phyloP scores from a whole-genome alignment of 2,797 vertebrate species.

The Eulemur mongoz region DNA sequence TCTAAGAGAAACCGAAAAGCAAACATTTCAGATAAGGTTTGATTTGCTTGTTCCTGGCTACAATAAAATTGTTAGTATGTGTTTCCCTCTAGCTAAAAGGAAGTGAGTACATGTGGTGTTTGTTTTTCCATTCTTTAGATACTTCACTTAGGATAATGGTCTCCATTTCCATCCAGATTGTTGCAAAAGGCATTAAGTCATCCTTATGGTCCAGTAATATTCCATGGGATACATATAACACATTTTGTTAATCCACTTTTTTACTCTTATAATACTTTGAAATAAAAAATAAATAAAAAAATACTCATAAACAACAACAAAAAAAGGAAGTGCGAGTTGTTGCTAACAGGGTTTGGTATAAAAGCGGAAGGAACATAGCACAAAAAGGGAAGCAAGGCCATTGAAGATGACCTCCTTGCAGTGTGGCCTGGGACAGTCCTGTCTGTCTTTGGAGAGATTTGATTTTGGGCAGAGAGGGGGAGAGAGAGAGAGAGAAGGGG shows the following conservation, averaged over 20 bases:
- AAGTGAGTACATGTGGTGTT: background rate
- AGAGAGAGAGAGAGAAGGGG: too few relatives aligned
- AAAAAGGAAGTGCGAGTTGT: background rate
- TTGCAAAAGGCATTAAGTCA: too few relatives aligned
- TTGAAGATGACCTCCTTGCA: background rate
- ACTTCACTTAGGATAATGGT: too few relatives aligned
- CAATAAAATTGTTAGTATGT: background rate
- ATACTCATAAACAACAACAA: too few relatives aligned
- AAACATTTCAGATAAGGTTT: slow-evolving; percentile 30
- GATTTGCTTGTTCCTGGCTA: background rate
- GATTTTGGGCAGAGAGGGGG: background rate
- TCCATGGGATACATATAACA: too few relatives aligned
- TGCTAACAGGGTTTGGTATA: background rate
- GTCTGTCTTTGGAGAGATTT: background rate
- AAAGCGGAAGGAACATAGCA: background rate
- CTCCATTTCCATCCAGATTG: too few relatives aligned
- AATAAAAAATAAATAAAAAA: too few relatives aligned
- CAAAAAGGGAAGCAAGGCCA: background rate
- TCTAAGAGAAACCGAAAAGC: background rate
- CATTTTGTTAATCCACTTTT: too few relatives aligned
- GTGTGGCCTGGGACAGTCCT: background rate
- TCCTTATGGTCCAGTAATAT: too few relatives aligned
- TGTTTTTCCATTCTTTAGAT: too few relatives aligned
- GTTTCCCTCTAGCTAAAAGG: background rate
- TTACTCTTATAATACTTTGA: too few relatives aligned